phyloP scores from a whole-genome alignment of 1,140 invertebrate genomes.

The Leptinotarsa undecemlineata region DNA sequence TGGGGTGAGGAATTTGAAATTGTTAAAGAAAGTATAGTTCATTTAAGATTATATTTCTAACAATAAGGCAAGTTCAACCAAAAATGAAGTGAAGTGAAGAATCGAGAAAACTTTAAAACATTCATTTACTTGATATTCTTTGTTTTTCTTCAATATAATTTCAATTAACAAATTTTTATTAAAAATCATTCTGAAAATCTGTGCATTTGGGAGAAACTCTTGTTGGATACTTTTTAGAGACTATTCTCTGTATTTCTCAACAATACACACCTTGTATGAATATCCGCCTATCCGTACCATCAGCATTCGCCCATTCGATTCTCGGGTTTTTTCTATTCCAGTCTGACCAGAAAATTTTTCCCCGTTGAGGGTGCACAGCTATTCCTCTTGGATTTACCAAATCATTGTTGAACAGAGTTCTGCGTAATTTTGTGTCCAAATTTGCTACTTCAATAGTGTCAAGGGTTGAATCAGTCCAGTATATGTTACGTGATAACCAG shows the following conservation, averaged over 20 bases:
- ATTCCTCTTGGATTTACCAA: slow-evolving; percentile 85
- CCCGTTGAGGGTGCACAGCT: slow-evolving; percentile 54
- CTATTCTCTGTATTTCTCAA: neutral
- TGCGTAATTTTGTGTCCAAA: slow-evolving; percentile 76
- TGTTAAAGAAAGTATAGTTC: too few relatives aligned
- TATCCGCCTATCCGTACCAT: slow-evolving; percentile 80
- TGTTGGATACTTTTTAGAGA: too few relatives aligned
- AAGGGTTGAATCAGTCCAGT: slow-evolving; percentile 93
- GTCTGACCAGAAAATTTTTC: slow-evolving; percentile 96
- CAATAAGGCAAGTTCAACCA: too few relatives aligned
- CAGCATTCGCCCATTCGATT: slow-evolving; percentile 92
- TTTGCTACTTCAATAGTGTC: slow-evolving; percentile 89
- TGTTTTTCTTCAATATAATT: too few relatives aligned
- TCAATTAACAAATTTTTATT: too few relatives aligned
- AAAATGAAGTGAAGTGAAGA: too few relatives aligned
- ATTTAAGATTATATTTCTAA: too few relatives aligned
- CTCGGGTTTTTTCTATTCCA: slow-evolving; percentile 92
- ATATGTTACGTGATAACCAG: slow-evolving; percentile 88
- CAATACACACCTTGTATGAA: slow-evolving; percentile 61
- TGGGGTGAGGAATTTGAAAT: too few relatives aligned
- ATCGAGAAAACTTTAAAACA: too few relatives aligned
- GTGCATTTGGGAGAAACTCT: too few relatives aligned
- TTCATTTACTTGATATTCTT: too few relatives aligned
- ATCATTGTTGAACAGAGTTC: slow-evolving; percentile 75
- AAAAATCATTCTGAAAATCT: too few relatives aligned